Percentiles rank a stretch among this genome's conserved stretches.
Conservation (phyloP, 2,888 invertebrate species). For the Drosophila niveifrons region DNA sequence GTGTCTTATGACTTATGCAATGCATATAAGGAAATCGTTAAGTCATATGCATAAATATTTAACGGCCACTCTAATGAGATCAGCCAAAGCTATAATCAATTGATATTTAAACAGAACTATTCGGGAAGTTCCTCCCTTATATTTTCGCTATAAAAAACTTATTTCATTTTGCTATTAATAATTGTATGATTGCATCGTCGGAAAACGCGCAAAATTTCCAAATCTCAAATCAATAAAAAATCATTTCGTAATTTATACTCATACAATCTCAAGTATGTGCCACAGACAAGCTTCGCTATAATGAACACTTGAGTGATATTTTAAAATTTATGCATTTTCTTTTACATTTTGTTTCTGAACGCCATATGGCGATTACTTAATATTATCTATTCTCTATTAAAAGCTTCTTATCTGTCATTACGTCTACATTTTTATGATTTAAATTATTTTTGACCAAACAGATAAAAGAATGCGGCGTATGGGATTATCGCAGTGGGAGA, state of each 20-base stretch:
- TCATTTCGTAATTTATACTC: neutral
- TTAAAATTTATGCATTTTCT: neutral
- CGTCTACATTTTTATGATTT: constrained; percentile 27
- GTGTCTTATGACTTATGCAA: constrained; percentile 22
- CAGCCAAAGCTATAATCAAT: constrained; percentile 3
- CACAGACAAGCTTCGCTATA: neutral
- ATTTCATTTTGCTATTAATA: constrained; percentile 28
- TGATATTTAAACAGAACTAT: constrained; percentile 7
- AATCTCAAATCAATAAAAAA: constrained; percentile 12
- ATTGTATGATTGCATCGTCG: neutral
- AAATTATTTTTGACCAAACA: constrained; percentile 12
- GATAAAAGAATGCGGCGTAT: constrained; percentile 30
- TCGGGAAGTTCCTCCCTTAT: neutral
- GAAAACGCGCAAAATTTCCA: neutral
- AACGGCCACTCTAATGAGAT: constrained; percentile 4
- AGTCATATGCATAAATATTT: constrained; percentile 1
- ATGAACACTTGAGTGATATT: constrained; percentile 4
- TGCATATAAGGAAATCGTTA: constrained; percentile 37
- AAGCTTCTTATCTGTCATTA: constrained; percentile 48
- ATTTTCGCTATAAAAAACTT: constrained; percentile 28
- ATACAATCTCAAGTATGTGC: neutral
- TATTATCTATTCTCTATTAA: constrained; percentile 1
- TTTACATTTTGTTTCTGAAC: constrained; percentile 1
- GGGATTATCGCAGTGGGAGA: constrained; percentile 38
- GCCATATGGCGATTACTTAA: constrained; percentile 52